A percentile compares a stretch with the other conserved stretches of the same genome.
These are phyloP conservation scores for Rafetus swinhoei DNA, from an alignment of 2,113 vertebrate species.

Conservation along the genomic window DNA sequence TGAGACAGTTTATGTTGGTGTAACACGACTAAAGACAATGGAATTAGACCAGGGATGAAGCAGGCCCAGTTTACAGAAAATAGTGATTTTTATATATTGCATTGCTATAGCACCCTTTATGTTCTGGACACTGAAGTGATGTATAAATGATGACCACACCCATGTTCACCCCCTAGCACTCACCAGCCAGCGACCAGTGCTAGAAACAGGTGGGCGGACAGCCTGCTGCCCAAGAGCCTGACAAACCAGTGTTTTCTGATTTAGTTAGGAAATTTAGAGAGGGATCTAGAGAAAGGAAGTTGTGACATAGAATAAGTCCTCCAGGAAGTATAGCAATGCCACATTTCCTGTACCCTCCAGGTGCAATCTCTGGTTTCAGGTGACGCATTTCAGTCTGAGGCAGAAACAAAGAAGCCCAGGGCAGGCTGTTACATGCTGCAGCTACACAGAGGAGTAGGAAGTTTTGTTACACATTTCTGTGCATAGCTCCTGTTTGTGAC, in stretches of 20 bases:
- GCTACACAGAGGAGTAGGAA: background rate
- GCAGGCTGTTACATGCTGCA: background rate
- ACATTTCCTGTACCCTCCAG: background rate
- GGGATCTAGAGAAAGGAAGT: background rate
- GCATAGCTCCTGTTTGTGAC: background rate
- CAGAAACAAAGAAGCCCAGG: background rate
- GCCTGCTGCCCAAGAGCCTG: too few relatives aligned
- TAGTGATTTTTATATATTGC: background rate
- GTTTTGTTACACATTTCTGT: background rate
- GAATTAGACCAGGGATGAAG: background rate
- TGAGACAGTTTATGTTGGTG: background rate
- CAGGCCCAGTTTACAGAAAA: background rate
- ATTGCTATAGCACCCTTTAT: background rate
- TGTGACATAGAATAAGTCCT: background rate
- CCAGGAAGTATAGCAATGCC: background rate
- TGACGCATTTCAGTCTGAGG: background rate
- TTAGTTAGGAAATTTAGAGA: background rate
- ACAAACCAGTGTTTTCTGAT: background rate
- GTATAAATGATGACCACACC: background rate
- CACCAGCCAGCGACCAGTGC: too few relatives aligned
- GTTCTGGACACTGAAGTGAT: background rate
- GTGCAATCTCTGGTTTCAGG: background rate
- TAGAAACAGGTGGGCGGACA: too few relatives aligned
- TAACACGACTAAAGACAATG: background rate
- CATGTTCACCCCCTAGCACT: background rate